A percentile compares a stretch with the other conserved stretches of the same genome.
Conservation (phyloP, 2,888 invertebrate species). For the Lamellibrachia columna region DNA sequence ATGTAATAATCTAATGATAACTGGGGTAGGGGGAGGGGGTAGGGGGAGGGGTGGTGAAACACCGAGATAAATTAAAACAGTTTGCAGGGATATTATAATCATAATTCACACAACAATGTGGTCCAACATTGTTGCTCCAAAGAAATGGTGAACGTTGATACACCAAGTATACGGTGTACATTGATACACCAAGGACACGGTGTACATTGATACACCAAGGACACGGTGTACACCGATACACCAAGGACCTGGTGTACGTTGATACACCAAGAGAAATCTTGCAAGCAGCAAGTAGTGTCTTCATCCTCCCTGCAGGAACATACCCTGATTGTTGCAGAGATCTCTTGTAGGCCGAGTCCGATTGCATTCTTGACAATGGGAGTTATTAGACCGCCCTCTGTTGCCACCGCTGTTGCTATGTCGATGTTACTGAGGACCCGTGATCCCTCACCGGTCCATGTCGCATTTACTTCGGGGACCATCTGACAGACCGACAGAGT, state of each 20-base stretch:
- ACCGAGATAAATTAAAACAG: neutral
- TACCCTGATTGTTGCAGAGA: slow-evolving; percentile 72
- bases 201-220: no score
- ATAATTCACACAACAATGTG: neutral
- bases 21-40: no score
- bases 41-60: no score
- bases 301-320: neutral
- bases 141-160: no score
- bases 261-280: no score
- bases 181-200: no score
- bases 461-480: slow-evolving; percentile 65
- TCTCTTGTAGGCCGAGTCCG: slow-evolving; percentile 71
- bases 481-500: slow-evolving; percentile 43
- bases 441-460: slow-evolving; percentile 53
- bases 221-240: no score
- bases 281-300: neutral
- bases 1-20: no score
- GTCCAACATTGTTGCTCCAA: neutral
- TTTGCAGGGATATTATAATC: neutral
- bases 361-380: slow-evolving; percentile 94
- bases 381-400: slow-evolving; percentile 92
- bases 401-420: slow-evolving; percentile 95
- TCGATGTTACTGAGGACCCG: slow-evolving; percentile 79
- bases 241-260: no score
- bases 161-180: no score